Evolutionary conservation across 1,140 invertebrate species (phyloP), one percentile per base, ranked within the genome.

Genomic region (Penaeus vannamei): DNA sequence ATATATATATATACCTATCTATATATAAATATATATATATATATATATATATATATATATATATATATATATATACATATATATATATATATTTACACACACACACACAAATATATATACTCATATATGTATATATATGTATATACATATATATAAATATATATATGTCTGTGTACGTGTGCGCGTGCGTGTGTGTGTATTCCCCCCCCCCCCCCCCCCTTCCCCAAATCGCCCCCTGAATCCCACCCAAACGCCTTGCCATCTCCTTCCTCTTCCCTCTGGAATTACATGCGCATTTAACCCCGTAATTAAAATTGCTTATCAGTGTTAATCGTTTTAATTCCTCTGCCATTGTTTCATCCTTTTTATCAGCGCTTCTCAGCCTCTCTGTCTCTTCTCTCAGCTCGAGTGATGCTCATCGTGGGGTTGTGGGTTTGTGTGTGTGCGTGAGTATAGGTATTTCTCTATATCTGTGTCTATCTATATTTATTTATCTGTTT

Each of bases 41-140:
- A 29, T 23, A 29, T 23, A 29, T 12, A 29, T 23, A 29, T 12
- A 29, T 12, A 4, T 23, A 10, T 12, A 84, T 66, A 62, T 26
- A 36, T 32, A 62, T 26, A 84, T 29, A 26, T 29, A 84, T 22
- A 62, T 26, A 84, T 66, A 84, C 22, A 84, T 22, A 84, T 32
- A 84, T 32, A 84, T 62, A 84, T 26, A 84, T 62, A 84, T 62
- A 84, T 62, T 66, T 26, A 64, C 32, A 84, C 22, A 84, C 20
- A 84, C 66, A 62, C 26, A 36, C 32, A 62, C 26, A 84, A 32
- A 26, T 62, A 84, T 62, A 62, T 61, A 84, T 84, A 84, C 32
- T 66, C 32, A 84, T 62, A 84, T 62, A 84, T 62, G 42, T 26
- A 66, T 62, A 66, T 62, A 66, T 62, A 66, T 26, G 7, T 62